Evolutionary conservation across 2,113 vertebrate species (phyloP).

Genomic region (Bos indicus): DNA sequence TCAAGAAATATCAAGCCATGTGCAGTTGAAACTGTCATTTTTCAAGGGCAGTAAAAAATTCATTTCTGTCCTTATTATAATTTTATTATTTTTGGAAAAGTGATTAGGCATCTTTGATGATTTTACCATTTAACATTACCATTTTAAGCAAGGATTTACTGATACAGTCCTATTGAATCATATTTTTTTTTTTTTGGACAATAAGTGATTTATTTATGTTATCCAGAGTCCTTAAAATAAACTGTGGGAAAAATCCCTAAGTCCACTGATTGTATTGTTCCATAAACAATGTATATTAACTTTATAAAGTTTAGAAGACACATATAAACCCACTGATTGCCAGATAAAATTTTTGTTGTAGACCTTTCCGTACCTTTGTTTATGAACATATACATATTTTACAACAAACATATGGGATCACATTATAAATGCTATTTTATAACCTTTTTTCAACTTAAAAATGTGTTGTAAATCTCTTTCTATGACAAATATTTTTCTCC

Average conservation of each 20-base stretch:
- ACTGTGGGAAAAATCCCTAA: neutral
- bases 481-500: neutral
- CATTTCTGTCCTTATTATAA: neutral
- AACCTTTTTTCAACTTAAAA: neutral
- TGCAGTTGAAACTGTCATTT: neutral
- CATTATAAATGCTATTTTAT: neutral
- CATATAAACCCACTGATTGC: neutral
- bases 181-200: neutral
- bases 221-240: neutral
- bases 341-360: neutral
- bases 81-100: neutral
- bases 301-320: neutral
- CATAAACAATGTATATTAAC: neutral
- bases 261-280: neutral
- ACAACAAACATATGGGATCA: neutral
- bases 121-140: neutral
- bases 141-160: neutral
- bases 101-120: neutral
- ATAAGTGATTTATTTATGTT: neutral
- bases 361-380: neutral
- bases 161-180: neutral
- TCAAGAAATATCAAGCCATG: neutral
- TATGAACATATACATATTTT: neutral
- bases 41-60: neutral
- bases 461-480: neutral